Evolutionary conservation across 2,797 vertebrate genomes (phyloP).

Genomic region (Channallabes apus): DNA sequence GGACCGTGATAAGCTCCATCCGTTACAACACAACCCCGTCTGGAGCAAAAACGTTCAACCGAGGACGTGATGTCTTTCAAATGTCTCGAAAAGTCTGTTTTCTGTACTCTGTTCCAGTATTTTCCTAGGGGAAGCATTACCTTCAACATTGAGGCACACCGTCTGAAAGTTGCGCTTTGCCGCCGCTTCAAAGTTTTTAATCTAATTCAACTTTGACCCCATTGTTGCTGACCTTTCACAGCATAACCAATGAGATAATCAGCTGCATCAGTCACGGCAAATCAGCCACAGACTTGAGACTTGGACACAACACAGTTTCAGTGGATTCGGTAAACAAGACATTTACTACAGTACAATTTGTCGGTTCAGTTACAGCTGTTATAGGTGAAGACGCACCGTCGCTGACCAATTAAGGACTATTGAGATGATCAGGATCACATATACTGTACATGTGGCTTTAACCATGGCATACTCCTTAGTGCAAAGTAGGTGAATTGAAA

Average conservation of each 20-base stretch:
- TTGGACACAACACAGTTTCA: background rate
- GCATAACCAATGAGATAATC: background rate
- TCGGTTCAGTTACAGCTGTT: background rate
- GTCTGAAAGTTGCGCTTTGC: background rate
- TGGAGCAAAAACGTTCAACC: background rate
- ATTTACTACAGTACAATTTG: background rate
- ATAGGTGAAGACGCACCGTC: background rate
- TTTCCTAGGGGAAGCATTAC: no score
- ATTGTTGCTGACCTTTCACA: background rate
- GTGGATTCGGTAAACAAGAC: background rate
- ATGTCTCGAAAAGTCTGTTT: background rate
- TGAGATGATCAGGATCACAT: background rate
- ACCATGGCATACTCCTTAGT: background rate
- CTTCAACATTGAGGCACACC: background rate
- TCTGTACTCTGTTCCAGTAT: background rate
- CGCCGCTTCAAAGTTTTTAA: background rate
- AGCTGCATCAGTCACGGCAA: background rate
- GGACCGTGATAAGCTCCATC: constrained; percentile 54
- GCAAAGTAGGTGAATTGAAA: background rate
- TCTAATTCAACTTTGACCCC: constrained; percentile 3
- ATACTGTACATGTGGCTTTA: background rate
- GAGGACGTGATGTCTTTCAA: constrained; percentile 8
- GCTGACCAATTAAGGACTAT: no score
- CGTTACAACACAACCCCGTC: constrained; percentile 30
- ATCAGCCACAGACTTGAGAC: background rate